Conservation (phyloP, 1,140 invertebrate genomes). For the Schlechtendalia chinensis region DNA sequence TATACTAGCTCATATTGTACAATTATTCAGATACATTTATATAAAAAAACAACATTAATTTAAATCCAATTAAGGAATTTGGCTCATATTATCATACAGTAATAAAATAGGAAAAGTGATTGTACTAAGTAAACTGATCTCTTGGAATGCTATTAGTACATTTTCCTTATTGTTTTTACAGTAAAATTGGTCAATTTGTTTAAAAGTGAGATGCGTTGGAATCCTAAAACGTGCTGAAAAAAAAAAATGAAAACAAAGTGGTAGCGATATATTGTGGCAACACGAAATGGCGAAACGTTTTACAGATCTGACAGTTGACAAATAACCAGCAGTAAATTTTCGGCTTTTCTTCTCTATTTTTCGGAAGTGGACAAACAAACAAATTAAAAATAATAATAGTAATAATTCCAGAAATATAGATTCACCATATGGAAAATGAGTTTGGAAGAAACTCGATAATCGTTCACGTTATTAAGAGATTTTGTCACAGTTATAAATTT, state of each 20-base stretch:
- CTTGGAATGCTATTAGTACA: neutral
- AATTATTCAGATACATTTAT: no score
- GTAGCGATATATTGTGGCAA: conserved; percentile 21
- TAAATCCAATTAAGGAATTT: no score
- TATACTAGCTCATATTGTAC: no score
- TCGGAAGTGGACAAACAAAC: neutral
- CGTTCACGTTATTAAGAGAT: neutral
- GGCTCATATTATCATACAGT: no score
- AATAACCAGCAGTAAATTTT: conserved; percentile 42
- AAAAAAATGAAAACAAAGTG: conserved; percentile 45
- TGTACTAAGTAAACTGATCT: neutral
- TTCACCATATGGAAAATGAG: conserved; percentile 6
- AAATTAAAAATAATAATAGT: conserved; percentile 13
- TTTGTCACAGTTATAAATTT: neutral
- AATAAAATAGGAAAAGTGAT: conserved; percentile 1
- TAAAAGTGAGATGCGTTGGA: neutral
- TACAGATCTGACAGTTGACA: conserved; percentile 35
- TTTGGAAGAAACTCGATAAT: neutral
- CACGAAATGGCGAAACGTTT: conserved; percentile 22
- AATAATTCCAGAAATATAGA: neutral
- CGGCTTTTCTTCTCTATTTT: neutral
- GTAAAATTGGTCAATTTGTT: conserved; percentile 48
- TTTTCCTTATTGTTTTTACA: conserved; percentile 24
- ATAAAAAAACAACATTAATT: no score
- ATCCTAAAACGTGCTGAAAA: neutral